Conservation (phyloP, 2,113 vertebrate genomes). For the Platysternon megacephalum region DNA sequence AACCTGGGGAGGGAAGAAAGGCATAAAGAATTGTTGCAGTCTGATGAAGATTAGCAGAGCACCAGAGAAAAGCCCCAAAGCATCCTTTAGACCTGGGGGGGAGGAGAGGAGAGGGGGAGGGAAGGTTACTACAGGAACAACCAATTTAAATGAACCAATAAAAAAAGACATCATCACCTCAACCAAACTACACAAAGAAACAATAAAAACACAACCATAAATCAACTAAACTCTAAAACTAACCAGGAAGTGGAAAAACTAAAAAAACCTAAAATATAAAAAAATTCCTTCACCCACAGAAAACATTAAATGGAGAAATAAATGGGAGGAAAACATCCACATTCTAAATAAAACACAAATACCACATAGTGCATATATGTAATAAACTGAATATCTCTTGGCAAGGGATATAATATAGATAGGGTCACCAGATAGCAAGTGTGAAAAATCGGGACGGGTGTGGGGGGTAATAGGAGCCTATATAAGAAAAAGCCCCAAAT, state of each 20-base stretch:
- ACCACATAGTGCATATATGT: neutral
- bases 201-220: constrained; percentile 67
- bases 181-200: constrained; percentile 72
- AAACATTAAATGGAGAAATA: neutral
- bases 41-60: constrained; percentile 77
- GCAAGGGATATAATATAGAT: neutral
- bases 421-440: too few species aligned
- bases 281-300: neutral
- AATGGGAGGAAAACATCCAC: neutral
- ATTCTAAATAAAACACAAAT: neutral
- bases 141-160: constrained; percentile 78
- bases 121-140: constrained; percentile 77
- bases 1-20: constrained; percentile 33
- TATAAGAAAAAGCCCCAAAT: too few species aligned
- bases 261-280: neutral
- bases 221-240: constrained; percentile 62
- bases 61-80: constrained; percentile 69
- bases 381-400: neutral
- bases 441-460: too few species aligned
- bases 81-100: constrained; percentile 68
- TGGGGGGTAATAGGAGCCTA: too few species aligned
- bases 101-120: constrained; percentile 65
- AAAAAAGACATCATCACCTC: constrained; percentile 70
- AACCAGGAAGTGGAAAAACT: constrained; percentile 28
- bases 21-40: constrained; percentile 49